phyloP scores from a whole-genome alignment of 1,140 invertebrate species.

The Macrosteles quadrilineatus region DNA sequence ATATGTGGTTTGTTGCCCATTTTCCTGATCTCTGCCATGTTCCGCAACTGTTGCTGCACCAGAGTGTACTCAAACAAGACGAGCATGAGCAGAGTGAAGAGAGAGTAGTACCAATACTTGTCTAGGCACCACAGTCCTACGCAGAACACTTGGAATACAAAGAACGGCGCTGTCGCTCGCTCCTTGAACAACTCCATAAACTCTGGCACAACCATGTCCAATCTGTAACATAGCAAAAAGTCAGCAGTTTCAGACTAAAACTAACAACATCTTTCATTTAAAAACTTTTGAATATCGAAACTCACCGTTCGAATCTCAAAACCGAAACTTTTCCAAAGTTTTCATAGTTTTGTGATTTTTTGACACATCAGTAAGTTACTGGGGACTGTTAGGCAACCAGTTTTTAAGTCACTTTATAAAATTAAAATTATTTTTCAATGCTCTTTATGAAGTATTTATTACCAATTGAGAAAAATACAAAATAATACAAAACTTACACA shows the following conservation, averaged over 20 bases:
- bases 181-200: slow-evolving; percentile 97
- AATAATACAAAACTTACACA: slow-evolving; percentile 64
- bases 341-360: too few relatives aligned
- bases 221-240: slow-evolving; percentile 56
- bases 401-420: too few relatives aligned
- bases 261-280: not conserved
- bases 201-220: slow-evolving; percentile 91
- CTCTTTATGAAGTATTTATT: too few relatives aligned
- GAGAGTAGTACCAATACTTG: slow-evolving; percentile 97
- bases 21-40: slow-evolving; percentile 99
- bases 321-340: too few relatives aligned
- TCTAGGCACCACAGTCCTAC: slow-evolving; percentile 98
- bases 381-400: too few relatives aligned
- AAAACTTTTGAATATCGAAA: not conserved
- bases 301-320: too few relatives aligned
- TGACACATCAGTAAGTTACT: too few relatives aligned
- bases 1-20: slow-evolving; percentile 98
- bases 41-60: slow-evolving; percentile 95
- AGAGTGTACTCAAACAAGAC: slow-evolving; percentile 97
- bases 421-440: too few relatives aligned
- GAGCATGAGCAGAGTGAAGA: slow-evolving; percentile 97
- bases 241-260: slow-evolving; percentile 36
- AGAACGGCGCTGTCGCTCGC: slow-evolving; percentile 97
- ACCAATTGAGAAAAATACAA: too few relatives aligned
- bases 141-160: slow-evolving; percentile 95